phyloP scores from a whole-genome alignment of 2,888 invertebrate species.

The Acanthosoma haemorrhoidale region DNA sequence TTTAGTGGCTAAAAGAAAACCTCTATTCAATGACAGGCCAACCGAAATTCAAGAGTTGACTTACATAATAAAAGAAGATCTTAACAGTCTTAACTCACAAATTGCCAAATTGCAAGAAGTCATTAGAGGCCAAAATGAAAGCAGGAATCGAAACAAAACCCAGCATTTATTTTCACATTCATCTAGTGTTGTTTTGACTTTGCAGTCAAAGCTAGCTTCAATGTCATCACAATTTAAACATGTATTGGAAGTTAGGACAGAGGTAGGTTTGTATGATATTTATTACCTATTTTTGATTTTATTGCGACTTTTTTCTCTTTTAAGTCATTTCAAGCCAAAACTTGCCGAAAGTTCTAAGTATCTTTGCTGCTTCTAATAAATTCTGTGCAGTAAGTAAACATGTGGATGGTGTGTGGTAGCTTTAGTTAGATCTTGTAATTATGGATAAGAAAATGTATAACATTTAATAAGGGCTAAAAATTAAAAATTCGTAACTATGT shows the following conservation, averaged over 20 bases:
- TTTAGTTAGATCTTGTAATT: no score
- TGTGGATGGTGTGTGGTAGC: no score
- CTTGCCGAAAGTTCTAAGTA: no score
- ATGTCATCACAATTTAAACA: constrained; percentile 98
- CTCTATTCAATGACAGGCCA: constrained; percentile 92
- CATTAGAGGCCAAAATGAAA: constrained; percentile 62
- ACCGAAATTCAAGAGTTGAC: constrained; percentile 96
- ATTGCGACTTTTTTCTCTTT: no score
- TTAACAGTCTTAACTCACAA: constrained; percentile 90
- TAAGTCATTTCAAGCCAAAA: no score
- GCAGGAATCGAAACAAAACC: constrained; percentile 49
- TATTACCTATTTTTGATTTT: no score
- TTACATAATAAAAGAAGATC: constrained; percentile 93
- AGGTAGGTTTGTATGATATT: constrained; percentile 51
- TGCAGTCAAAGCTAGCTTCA: constrained; percentile 89
- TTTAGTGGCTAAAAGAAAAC: constrained; percentile 94
- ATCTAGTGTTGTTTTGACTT: constrained; percentile 83
- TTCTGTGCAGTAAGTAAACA: no score
- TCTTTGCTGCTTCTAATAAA: no score
- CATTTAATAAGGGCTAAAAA: no score
- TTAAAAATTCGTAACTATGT: no score
- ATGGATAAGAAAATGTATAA: no score
- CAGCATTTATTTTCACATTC: constrained; percentile 86
- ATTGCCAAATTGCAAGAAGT: constrained; percentile 87
- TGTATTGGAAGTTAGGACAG: constrained; percentile 93